Evolutionary conservation across 2,797 vertebrate species (phyloP), one percentile per base, ranked within the genome.

Genomic region (Myotis daubentonii): DNA sequence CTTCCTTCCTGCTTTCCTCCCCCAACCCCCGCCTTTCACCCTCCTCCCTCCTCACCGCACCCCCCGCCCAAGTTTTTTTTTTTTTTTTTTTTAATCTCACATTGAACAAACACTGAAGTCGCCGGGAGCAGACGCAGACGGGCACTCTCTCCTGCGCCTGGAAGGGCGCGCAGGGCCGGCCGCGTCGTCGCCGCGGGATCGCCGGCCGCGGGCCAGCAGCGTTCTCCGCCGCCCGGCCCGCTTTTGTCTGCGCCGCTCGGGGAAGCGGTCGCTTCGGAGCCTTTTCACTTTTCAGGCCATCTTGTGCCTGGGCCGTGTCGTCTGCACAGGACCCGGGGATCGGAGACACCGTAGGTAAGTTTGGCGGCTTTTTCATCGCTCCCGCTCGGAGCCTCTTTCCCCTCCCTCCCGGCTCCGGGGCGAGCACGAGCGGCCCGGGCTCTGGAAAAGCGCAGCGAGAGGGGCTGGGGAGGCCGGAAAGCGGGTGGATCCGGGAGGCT

Each of bases 1-100:
- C 99, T 99, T 99, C 98, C 99, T 99, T 99, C 99, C 99, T 99
- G 99, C 98, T 98, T 98, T 98, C 98, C 98, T 98, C 97, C 97
- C 97, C 97, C 93, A 89, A 95, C 97, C 97, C 97, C 97, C 97
- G 81, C 96, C 92, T 68, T 62, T 65, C 92, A 74, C 55, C 89
- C 88, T 87, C 86, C 93, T 49, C 96, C 97, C 57, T 51, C 62
- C 80, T 11, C 86, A 3, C 94, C 57, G 78, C 82, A 3, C 47
- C 83, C 89, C 38, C 49, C 53, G 0, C 8, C 80, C 22, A 28
- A 74, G 55, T 25, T 23, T 57, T 20, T 89, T 93, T 74, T 92
- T n/a, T n/a, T 96, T 92, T 96, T 91, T 97, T 97, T 93, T 94
- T 94, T 20, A 95, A 87, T 97, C 96, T 94, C 97, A 97, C 98